Conservation (phyloP, 1,140 invertebrate species). For the Drosophila sproati region DNA sequence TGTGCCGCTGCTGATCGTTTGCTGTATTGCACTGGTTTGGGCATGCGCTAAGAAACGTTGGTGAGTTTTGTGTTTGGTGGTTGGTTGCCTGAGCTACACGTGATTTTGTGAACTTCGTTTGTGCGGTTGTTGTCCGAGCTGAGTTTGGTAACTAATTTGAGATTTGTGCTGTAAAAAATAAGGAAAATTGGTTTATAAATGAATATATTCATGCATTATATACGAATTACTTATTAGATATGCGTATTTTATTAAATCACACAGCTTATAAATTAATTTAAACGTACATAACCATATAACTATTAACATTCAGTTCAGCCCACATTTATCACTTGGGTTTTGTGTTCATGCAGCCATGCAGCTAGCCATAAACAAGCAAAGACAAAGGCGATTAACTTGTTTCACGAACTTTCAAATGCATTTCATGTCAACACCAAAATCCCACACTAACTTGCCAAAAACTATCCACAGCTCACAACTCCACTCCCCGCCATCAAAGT, state of each 20-base stretch:
- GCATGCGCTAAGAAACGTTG: conserved; percentile 12
- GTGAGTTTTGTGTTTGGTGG: conserved; percentile 14
- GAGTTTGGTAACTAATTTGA: conserved; percentile 12
- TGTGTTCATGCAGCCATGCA: conserved; percentile 20
- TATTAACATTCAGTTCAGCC: background rate
- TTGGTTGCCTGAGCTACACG: conserved; percentile 19
- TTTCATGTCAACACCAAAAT: conserved; percentile 56
- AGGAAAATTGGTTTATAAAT: background rate
- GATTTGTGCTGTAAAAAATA: conserved; percentile 16
- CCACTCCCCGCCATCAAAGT: conserved; percentile 17
- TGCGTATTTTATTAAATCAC: background rate
- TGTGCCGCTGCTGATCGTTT: conserved; percentile 26
- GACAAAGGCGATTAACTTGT: conserved; percentile 73
- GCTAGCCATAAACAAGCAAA: conserved; percentile 21
- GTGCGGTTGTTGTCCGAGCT: conserved; percentile 37
- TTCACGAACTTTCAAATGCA: conserved; percentile 76
- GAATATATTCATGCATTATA: no score
- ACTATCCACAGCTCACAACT: conserved; percentile 49
- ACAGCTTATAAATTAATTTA: background rate
- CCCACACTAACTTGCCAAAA: conserved; percentile 64
- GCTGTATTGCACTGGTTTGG: background rate
- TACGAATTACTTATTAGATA: background rate
- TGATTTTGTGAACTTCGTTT: conserved; percentile 32
- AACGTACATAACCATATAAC: no score
- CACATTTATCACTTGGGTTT: conserved; percentile 24